phyloP scores from a whole-genome alignment of 2,797 vertebrate species.

The Picus viridis region DNA sequence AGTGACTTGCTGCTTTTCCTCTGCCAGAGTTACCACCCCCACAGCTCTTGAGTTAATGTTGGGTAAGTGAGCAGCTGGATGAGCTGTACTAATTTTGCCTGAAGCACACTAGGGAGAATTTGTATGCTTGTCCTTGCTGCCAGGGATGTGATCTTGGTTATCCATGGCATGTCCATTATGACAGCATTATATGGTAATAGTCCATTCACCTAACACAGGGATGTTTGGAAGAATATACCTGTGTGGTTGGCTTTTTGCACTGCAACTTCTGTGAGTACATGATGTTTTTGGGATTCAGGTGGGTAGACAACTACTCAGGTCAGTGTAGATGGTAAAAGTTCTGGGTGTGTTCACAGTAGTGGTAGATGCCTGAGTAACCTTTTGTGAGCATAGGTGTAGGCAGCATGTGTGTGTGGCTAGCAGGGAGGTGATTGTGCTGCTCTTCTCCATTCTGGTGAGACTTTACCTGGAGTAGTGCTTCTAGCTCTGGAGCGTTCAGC shows the following conservation, averaged over 20 bases:
- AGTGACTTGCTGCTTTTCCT: constrained; percentile 2
- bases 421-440: too few relatives aligned
- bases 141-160: background rate
- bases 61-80: constrained; percentile 48
- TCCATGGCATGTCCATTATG: background rate
- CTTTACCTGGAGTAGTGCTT: too few relatives aligned
- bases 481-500: too few relatives aligned
- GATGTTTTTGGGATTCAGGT: background rate
- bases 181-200: background rate
- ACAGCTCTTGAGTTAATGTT: constrained; percentile 30
- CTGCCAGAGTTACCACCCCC: constrained; percentile 36
- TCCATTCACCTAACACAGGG: background rate
- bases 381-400: accelerated
- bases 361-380: background rate
- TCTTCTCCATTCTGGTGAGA: too few relatives aligned
- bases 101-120: background rate
- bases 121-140: background rate
- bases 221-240: background rate
- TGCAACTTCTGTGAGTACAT: accelerated
- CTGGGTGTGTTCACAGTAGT: background rate
- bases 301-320: background rate
- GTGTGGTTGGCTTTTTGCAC: background rate
- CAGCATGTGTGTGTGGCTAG: accelerated
- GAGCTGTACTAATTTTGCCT: constrained; percentile 14
- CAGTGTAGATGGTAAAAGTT: accelerated